These are phyloP conservation scores for Magallana angulata DNA, from an alignment of 1,140 invertebrate genomes.

Conservation along the genomic window DNA sequence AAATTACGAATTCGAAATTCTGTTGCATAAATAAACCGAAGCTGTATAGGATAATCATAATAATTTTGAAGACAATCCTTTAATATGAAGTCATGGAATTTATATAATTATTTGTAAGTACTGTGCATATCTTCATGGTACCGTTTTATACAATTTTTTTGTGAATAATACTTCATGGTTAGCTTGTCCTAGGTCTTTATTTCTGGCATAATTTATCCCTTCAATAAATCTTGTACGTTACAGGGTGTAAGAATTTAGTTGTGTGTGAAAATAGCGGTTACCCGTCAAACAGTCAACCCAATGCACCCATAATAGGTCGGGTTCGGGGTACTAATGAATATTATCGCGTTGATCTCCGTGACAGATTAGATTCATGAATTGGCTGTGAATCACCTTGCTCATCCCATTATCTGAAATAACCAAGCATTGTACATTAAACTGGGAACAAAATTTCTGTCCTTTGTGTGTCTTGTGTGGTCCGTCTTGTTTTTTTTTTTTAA, in stretches of 20 bases:
- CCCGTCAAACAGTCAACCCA: not conserved
- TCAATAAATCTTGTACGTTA: not conserved
- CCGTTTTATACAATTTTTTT: no score
- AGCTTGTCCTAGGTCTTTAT: no score
- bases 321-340: slow-evolving; percentile 23
- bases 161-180: no score
- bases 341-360: slow-evolving; percentile 13
- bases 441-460: not conserved
- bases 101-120: no score
- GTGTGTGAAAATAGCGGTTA: slow-evolving; percentile 30
- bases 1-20: no score
- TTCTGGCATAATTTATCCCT: no score
- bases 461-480: slow-evolving; percentile 5
- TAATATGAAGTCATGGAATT: no score
- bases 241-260: not conserved
- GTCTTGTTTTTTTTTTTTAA: not conserved
- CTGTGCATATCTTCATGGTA: no score
- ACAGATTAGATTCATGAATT: slow-evolving; percentile 6
- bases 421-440: not conserved
- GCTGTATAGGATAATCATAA: no score
- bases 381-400: slow-evolving; percentile 31
- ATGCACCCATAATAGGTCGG: slow-evolving; percentile 15
- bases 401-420: slow-evolving; percentile 31
- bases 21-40: no score
- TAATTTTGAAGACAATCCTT: no score